These are phyloP conservation scores for Megalops cyprinoides DNA, from an alignment of 2,797 vertebrate genomes.

Conservation along the genomic window DNA sequence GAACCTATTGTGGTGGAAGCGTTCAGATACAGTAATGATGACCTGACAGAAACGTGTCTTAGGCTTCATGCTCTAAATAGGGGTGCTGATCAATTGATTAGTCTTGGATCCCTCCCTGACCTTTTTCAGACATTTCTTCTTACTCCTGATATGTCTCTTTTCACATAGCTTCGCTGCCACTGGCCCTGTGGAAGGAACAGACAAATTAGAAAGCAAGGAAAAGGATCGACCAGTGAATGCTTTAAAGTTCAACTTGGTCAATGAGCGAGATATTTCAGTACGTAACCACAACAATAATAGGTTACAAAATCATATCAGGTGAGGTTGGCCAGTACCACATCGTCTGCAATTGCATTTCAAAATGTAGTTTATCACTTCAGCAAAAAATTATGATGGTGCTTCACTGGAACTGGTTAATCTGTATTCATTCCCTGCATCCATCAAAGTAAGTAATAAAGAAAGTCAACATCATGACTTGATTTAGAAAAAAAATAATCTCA, in stretches of 20 bases:
- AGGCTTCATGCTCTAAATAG: slow-evolving; percentile 1
- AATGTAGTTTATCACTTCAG: neutral
- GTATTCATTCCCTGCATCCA: neutral
- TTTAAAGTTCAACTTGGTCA: neutral
- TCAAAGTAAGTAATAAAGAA: neutral
- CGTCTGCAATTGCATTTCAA: neutral
- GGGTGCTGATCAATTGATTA: neutral
- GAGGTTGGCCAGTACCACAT: neutral
- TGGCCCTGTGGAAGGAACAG: neutral
- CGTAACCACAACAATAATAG: neutral
- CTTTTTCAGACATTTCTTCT: neutral
- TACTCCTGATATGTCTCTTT: neutral
- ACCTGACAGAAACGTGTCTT: neutral
- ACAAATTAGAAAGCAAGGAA: neutral
- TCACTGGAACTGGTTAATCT: neutral
- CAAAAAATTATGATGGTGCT: neutral
- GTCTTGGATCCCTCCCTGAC: neutral
- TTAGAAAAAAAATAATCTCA: neutral
- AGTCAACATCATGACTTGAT: neutral
- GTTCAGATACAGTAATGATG: neutral
- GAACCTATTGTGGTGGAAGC: neutral
- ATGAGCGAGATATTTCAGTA: neutral
- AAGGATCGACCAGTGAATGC: neutral
- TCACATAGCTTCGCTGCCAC: neutral
- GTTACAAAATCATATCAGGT: neutral